Evolutionary conservation across 1,140 invertebrate species (phyloP).

Genomic region (Leucophenga varia): DNA sequence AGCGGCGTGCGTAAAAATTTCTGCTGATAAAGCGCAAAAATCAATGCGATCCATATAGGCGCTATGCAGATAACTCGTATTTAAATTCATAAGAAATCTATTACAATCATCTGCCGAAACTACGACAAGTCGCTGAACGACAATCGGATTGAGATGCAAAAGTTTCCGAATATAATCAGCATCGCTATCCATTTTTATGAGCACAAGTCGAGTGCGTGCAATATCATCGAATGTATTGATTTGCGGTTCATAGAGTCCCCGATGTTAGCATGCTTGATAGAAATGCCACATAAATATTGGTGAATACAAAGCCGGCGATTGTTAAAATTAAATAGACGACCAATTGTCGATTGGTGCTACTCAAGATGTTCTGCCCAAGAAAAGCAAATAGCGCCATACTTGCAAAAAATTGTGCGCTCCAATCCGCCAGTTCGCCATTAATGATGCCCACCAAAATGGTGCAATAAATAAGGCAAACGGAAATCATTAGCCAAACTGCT

Average conservation of each 20-base stretch:
- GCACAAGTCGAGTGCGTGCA: slow-evolving; percentile 8
- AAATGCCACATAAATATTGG: slow-evolving; percentile 30
- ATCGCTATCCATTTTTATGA: slow-evolving; percentile 22
- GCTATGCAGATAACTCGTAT: slow-evolving; percentile 26
- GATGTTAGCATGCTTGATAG: slow-evolving; percentile 35
- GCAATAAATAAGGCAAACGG: slow-evolving; percentile 8
- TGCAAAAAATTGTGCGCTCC: slow-evolving; percentile 21
- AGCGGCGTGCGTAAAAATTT: slow-evolving; percentile 26
- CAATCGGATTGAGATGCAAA: slow-evolving; percentile 20
- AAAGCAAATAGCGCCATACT: slow-evolving; percentile 22
- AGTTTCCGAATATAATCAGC: slow-evolving; percentile 6
- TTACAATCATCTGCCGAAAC: no score
- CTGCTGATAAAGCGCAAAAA: slow-evolving; percentile 33
- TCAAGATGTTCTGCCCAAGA: background rate
- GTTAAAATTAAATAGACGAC: slow-evolving; percentile 11
- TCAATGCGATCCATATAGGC: slow-evolving; percentile 33
- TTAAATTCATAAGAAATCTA: slow-evolving; percentile 26
- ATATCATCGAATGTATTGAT: slow-evolving; percentile 29
- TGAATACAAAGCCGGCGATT: slow-evolving; percentile 25
- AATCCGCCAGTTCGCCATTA: background rate
- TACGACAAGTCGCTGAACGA: slow-evolving; percentile 19
- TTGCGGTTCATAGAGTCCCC: slow-evolving; percentile 28
- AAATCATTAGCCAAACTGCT: slow-evolving; percentile 21
- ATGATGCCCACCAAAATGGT: slow-evolving; percentile 19
- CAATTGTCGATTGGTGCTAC: background rate